A percentile compares a stretch with the other conserved stretches of the same genome.
These are phyloP conservation scores for Dynastes hyllus DNA, from an alignment of 2,888 invertebrate genomes.

Conservation along the genomic window DNA sequence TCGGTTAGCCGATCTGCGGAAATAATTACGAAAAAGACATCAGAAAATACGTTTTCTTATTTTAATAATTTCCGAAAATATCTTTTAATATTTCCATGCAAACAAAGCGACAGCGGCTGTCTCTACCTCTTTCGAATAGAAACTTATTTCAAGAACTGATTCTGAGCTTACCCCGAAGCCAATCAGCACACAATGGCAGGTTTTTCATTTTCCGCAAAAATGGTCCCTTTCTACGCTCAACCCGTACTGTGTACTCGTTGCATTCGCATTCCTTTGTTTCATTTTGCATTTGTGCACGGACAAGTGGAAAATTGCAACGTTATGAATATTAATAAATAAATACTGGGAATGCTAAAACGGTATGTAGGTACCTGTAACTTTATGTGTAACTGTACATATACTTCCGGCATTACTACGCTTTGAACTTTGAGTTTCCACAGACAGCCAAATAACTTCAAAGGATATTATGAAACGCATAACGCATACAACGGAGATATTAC, in stretches of 20 bases:
- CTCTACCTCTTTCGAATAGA: constrained; percentile 38
- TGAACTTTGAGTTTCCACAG: constrained; percentile 32
- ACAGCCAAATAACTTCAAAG: constrained; percentile 32
- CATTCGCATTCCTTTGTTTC: constrained; percentile 50
- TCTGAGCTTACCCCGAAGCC: constrained; percentile 56
- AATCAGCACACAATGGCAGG: constrained; percentile 55
- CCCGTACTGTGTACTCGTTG: constrained; percentile 20
- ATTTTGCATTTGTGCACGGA: constrained; percentile 46
- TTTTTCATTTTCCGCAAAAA: constrained; percentile 57
- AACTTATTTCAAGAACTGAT: constrained; percentile 57
- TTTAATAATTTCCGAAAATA: constrained; percentile 49
- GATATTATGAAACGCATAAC: constrained; percentile 11
- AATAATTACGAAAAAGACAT: constrained; percentile 19
- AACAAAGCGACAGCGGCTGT: constrained; percentile 43
- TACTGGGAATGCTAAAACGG: constrained; percentile 26
- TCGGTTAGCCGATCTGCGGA: neutral
- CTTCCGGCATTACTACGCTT: constrained; percentile 29
- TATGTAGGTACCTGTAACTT: constrained; percentile 18
- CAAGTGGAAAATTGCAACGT: constrained; percentile 48
- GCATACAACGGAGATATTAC: constrained; percentile 13
- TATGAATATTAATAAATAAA: constrained; percentile 49
- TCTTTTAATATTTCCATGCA: constrained; percentile 48
- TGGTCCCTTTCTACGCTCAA: constrained; percentile 48
- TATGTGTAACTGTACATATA: neutral
- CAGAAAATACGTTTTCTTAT: constrained; percentile 25